Evolutionary conservation across 2,113 vertebrate genomes (phyloP).

Genomic region (Otolemur garnettii): DNA sequence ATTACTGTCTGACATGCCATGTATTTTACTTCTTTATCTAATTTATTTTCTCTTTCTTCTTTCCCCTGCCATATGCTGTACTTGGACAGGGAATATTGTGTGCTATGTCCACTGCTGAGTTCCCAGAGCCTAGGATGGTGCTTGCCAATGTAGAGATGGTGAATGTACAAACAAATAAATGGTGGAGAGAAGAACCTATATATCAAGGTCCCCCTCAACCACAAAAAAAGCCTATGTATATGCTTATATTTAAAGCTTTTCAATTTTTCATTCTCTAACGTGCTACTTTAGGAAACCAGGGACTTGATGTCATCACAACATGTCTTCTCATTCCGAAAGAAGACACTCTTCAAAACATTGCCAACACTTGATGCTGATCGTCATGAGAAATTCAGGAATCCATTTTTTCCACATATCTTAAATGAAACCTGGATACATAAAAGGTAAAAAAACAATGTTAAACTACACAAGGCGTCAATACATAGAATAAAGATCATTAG

Average conservation of each 20-base stretch:
- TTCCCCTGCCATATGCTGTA: not conserved
- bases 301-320: not conserved
- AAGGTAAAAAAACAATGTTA: not conserved
- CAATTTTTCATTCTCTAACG: not conserved
- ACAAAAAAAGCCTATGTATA: not conserved
- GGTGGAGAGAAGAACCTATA: not conserved
- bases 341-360: not conserved
- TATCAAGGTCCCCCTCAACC: not conserved
- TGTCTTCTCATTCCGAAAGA: not conserved
- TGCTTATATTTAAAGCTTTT: not conserved
- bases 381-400: not conserved
- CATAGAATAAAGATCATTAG: not conserved
- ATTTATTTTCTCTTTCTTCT: not conserved
- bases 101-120: not conserved
- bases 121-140: not conserved
- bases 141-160: not conserved
- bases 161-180: not conserved
- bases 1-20: not conserved
- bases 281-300: not conserved
- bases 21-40: constrained; percentile 1
- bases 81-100: not conserved
- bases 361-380: not conserved
- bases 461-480: not conserved
- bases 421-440: not conserved
- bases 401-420: not conserved